Conservation (phyloP, 64 coral and sea anemone genomes). For the Stichodactyla mertensii region DNA sequence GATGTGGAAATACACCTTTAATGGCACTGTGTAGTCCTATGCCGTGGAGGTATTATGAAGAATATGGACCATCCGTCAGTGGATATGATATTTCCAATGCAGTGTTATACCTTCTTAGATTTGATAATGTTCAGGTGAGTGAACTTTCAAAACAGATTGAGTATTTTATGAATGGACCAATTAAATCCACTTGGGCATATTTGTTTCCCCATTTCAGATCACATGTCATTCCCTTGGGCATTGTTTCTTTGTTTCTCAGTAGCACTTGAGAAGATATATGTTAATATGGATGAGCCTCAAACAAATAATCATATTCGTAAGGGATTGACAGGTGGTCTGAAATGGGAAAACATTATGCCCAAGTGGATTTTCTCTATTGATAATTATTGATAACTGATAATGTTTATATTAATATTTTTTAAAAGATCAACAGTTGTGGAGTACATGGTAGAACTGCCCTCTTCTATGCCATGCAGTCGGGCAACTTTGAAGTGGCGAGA, state of each 20-base stretch:
- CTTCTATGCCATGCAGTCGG: slow-evolving; percentile 87
- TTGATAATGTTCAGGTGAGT: slow-evolving; percentile 69
- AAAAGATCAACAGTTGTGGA: slow-evolving; percentile 63
- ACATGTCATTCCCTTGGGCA: no score
- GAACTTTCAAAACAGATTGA: not conserved
- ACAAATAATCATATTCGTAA: no score
- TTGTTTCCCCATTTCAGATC: no score
- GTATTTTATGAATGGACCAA: not conserved
- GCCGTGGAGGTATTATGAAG: slow-evolving; percentile 70
- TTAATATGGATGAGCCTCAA: no score
- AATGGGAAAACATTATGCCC: no score
- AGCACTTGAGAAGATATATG: no score
- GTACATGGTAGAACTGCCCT: slow-evolving; percentile 74
- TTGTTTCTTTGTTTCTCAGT: no score
- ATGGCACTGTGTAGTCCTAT: slow-evolving; percentile 79
- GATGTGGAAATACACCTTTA: slow-evolving; percentile 77
- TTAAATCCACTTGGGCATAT: no score
- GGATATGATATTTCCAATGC: slow-evolving; percentile 51
- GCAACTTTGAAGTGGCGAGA: slow-evolving; percentile 54
- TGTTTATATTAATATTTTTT: not conserved
- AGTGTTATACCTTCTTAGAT: slow-evolving; percentile 57
- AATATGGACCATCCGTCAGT: slow-evolving; percentile 57
- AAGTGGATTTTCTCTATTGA: no score
- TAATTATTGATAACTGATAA: no score
- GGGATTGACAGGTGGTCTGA: no score